Conservation (phyloP, 2,888 invertebrate genomes). For the Bugula neritina region DNA sequence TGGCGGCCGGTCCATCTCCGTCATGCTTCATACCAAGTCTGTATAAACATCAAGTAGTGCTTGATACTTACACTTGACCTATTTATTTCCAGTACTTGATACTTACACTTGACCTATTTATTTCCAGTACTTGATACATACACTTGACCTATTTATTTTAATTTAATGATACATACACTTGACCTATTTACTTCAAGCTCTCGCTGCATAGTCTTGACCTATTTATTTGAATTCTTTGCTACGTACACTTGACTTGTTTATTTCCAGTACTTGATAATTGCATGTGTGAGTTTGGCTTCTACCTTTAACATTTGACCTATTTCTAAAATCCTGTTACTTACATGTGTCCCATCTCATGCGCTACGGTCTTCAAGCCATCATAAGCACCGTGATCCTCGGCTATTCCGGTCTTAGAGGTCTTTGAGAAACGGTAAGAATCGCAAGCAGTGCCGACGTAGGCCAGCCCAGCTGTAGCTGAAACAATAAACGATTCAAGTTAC, state of each 20-base stretch:
- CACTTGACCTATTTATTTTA: no score
- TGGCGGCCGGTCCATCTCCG: conserved; percentile 1
- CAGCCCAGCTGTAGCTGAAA: conserved; percentile 9
- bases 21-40: conserved; percentile 22
- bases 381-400: conserved; percentile 22
- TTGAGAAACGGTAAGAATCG: conserved; percentile 1
- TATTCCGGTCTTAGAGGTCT: conserved; percentile 12
- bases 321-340: neutral
- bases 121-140: neutral
- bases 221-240: no score
- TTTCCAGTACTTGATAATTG: no score
- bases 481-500: neutral
- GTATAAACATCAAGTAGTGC: neutral
- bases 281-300: no score
- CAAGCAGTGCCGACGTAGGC: conserved; percentile 19
- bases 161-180: neutral
- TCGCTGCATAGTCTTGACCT: no score
- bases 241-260: no score
- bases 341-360: conserved; percentile 25
- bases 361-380: conserved; percentile 10
- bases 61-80: no score
- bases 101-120: no score
- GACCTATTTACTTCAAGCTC: no score
- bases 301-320: no score
- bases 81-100: neutral